phyloP scores from a whole-genome alignment of 2,888 invertebrate species.

The Pseudococcus jackbeardsleyi region DNA sequence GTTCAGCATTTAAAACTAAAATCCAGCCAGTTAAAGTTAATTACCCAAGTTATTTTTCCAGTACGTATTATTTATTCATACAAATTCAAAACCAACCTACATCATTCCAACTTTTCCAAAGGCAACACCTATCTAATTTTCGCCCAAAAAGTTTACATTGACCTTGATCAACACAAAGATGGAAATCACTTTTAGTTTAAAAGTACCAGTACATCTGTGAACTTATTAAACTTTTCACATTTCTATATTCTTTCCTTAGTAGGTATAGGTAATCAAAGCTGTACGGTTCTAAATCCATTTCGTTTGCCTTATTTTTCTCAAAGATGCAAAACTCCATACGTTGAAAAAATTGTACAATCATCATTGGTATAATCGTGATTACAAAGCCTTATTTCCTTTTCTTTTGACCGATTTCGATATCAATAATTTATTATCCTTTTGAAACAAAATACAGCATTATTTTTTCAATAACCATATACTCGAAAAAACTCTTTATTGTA shows the following conservation, averaged over 20 bases:
- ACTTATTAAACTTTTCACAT: neutral
- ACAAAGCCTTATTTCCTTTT: neutral
- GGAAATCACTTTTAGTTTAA: neutral
- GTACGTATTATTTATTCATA: too few species aligned
- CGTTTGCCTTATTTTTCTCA: neutral
- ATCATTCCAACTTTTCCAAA: neutral
- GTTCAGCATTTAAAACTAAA: too few species aligned
- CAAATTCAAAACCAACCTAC: neutral
- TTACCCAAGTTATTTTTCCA: too few species aligned
- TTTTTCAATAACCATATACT: neutral
- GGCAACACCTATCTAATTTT: neutral
- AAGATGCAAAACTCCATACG: neutral
- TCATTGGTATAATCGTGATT: neutral
- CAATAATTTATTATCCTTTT: slow-evolving; percentile 28
- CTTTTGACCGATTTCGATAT: slow-evolving; percentile 19
- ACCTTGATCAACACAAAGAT: neutral
- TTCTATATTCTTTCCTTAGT: neutral
- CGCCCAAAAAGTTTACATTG: neutral
- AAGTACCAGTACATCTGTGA: neutral
- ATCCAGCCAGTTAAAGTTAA: too few species aligned
- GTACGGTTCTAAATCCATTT: neutral
- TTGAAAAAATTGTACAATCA: neutral
- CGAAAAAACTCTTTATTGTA: neutral
- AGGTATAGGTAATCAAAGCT: neutral
- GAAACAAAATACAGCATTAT: slow-evolving; percentile 14